These are phyloP conservation scores for Malurus cyaneus DNA, from an alignment of 2,113 vertebrate genomes.

Conservation along the genomic window DNA sequence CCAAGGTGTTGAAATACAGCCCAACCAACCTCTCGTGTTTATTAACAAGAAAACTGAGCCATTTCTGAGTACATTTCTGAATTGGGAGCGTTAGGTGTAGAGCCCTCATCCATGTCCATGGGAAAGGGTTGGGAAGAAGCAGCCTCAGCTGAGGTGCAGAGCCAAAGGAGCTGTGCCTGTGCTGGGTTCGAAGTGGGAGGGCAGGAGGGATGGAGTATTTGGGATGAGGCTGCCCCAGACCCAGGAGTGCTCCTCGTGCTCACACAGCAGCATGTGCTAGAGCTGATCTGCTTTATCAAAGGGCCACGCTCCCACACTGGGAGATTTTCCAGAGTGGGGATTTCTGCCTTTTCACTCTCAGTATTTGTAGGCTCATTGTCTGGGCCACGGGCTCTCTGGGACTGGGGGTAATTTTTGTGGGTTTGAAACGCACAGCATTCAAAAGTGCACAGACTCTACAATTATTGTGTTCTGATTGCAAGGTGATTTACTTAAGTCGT, in stretches of 20 bases:
- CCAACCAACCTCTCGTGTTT: not conserved
- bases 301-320: too few species aligned
- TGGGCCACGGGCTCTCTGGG: not conserved
- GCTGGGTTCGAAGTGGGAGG: rapidly evolving
- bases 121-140: not conserved
- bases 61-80: not conserved
- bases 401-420: not conserved
- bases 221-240: not conserved
- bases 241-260: not conserved
- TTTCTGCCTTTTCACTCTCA: not conserved
- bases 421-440: not conserved
- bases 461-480: not conserved
- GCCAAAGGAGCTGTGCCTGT: not conserved
- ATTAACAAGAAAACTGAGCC: not conserved
- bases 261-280: rapidly evolving
- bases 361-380: not conserved
- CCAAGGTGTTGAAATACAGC: not conserved
- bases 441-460: not conserved
- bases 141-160: not conserved
- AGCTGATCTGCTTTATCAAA: not conserved
- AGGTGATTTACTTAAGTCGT: not conserved
- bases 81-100: not conserved
- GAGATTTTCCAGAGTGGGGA: not conserved
- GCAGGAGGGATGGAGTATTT: not conserved
- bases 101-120: not conserved